Evolutionary conservation across 2,797 vertebrate genomes (phyloP), one percentile per base, ranked within the genome.

Genomic region (Rhodeus uyekii): DNA sequence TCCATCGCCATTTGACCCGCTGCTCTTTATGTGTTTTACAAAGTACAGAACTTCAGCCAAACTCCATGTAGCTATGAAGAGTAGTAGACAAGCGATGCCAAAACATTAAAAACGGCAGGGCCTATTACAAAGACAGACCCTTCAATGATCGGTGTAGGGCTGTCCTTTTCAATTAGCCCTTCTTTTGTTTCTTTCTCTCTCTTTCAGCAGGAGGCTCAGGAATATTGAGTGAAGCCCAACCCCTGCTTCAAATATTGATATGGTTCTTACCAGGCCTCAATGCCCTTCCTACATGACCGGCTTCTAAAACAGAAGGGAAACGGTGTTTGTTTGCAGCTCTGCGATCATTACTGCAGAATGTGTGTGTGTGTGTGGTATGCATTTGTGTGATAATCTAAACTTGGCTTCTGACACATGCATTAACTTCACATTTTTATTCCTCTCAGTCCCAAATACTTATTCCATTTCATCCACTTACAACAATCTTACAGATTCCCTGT

Each of bases 191-290:
- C 38, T 88, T 90, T 87, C 87, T 36, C 64, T 69, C 64, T 61
- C 38, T 82, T 82, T 69, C 80, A 67, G 80, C 80, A 67, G 80
- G 80, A 81, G 46, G 36, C 61, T 67, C 18, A 29, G 64, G 73
- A 69, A 38, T 77, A 82, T 76, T 76, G 81, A 82, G 64, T 77
- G 50, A 69, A 68, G 63, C 81, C 74, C 73, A 69, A 76, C 64
- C 81, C 39, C 53, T 38, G 81, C 61, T 78, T 93, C 89, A 92
- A 93, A 93, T 92, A 94, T 93, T 91, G 90, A 93, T 92, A 91
- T 76, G 27, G 72, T 87, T 65, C 81, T 76, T 83, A 86, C 89
- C 87, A 87, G 65, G 8, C 39, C 64, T 75, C 60, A 34, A 55
- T 81, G 81, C 81, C 50, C 53, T 82, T 82, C 53, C 74, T 76